phyloP scores from a whole-genome alignment of 2,888 invertebrate species.

The Buathra laborator region DNA sequence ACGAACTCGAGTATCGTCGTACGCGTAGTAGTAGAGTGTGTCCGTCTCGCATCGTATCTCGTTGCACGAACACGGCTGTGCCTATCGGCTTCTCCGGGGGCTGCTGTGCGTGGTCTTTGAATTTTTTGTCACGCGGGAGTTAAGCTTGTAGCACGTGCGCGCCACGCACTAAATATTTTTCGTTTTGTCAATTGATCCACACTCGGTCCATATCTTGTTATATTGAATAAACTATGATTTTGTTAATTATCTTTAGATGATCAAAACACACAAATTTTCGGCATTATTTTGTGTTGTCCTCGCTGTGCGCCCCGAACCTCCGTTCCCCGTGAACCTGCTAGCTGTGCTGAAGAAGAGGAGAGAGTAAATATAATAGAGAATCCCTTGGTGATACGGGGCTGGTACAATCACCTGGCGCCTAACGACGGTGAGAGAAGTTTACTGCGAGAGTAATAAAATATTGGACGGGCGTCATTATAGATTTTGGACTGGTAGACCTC shows the following conservation, averaged over 20 bases:
- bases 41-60: background rate
- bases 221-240: background rate
- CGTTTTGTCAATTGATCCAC: background rate
- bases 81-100: background rate
- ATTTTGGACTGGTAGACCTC: background rate
- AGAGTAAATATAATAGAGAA: background rate
- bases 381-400: constrained; percentile 2
- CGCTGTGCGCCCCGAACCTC: background rate
- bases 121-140: background rate
- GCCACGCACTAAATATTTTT: background rate
- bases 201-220: background rate
- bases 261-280: background rate
- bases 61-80: background rate
- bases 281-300: background rate
- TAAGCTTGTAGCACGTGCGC: background rate
- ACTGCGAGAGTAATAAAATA: background rate
- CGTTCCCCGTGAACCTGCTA: background rate
- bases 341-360: background rate
- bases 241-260: background rate
- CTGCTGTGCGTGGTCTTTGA: background rate
- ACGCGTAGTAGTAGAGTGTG: background rate
- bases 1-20: too few relatives aligned
- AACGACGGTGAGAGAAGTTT: background rate
- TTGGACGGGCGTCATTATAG: background rate
- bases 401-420: constrained; percentile 1